These are phyloP conservation scores for Lochmaea crataegi DNA, from an alignment of 2,888 invertebrate species.

Conservation along the genomic window DNA sequence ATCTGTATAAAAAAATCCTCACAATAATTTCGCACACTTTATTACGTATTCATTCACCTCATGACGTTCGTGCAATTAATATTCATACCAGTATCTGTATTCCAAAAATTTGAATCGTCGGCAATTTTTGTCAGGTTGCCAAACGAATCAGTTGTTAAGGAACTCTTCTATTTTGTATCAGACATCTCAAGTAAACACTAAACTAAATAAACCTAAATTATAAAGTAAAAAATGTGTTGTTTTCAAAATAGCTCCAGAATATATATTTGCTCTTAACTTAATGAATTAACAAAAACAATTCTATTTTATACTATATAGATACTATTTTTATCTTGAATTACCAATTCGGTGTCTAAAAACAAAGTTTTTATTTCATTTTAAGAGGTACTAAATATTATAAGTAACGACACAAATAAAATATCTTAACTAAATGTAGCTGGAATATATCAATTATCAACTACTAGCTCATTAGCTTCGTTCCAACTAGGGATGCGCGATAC, in stretches of 20 bases:
- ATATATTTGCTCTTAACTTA: neutral
- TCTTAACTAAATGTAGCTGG: too few species aligned
- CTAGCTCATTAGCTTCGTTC: too few species aligned
- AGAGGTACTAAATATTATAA: neutral
- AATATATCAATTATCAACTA: too few species aligned
- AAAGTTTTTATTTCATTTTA: neutral
- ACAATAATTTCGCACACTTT: neutral
- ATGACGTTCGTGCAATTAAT: neutral
- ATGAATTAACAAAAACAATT: neutral
- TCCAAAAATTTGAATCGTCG: conserved; percentile 3
- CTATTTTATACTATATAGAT: neutral
- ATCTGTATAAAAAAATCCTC: neutral
- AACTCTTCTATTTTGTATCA: neutral
- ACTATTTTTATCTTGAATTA: conserved; percentile 6
- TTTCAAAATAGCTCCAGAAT: neutral
- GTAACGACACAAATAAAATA: too few species aligned
- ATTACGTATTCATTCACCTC: neutral
- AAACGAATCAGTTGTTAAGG: neutral
- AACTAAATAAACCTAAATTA: neutral
- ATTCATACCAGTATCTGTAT: conserved; percentile 7
- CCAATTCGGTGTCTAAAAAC: neutral
- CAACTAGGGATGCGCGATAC: too few species aligned
- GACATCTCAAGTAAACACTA: neutral
- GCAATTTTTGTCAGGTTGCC: conserved; percentile 2
- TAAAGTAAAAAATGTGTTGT: neutral